Base-by-base conservation (phyloP, 2,888 invertebrate genomes). In the Lasioglossum zephyrum region DNA sequence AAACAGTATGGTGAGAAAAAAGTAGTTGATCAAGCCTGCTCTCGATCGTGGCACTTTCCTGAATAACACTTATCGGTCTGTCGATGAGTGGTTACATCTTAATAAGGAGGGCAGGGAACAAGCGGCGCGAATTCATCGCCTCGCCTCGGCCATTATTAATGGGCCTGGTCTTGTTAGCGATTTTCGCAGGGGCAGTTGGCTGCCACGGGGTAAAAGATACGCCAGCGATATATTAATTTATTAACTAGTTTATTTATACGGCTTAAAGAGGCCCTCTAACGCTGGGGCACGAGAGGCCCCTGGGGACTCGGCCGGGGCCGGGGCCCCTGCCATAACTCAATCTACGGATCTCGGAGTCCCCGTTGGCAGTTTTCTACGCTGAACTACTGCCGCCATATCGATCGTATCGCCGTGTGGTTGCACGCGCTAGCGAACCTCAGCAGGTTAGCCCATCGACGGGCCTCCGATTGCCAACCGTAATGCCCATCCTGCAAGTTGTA, bases 211-310 rank as follows among this genome's bases (percentile, higher is more conserved):
- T 73, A 72, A 83, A 81, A 90, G 88, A 87, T 88, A 86, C 76
- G 57, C 86, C 92, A 88, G 92, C 93, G 94, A 93, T 94, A 92
- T 93, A 94, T 94, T 94, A 94, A 93, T 93, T 93, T 92, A 94
- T 93, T 92, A 93, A 93, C 92, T 93, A 93, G 92, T 92, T 93
- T 92, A 92, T 92, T 93, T 93, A 92, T 92, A 90, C 89, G 75
- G 88, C 89, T 88, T 90, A 90, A 89, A 88, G 88, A 91, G 89
- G 87, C 86, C 91, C 84, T 87, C 89, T 90, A 41, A 87, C 90
- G 87, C 80, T 73, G 18, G 53, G 82, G 79, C 39, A 60, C 69
- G 44, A 57, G 39, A 57, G 76, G 86, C 89, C 90, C 87, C 85
- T 78, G 87, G 89, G 89, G 87, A 85, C 75, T 77, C 85, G 84